Evolutionary conservation across 2,888 invertebrate species (phyloP), one percentile per base, ranked within the genome.

Genomic region (Chrysolina oricalcia): DNA sequence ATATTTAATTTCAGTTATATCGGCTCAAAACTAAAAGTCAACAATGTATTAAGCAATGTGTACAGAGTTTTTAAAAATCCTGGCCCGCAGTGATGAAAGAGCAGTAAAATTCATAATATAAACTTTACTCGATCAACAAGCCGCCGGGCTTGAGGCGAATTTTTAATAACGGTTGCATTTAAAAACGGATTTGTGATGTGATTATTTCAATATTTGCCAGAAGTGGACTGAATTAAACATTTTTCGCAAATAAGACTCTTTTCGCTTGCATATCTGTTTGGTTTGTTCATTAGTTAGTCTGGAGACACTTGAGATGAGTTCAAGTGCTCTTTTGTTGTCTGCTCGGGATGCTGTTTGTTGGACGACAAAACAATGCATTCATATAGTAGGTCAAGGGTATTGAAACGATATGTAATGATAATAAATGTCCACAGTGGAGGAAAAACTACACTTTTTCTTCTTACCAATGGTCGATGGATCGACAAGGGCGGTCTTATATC

Each of bases 91-190:
- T 85, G 83, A 86, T 86, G 86, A 85, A 86, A 87, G 84, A 85
- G 86, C 86, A 86, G 86, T 86, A 86, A 86, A 87, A 86, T 86
- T 87, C 87, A 86, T 87, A 87, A 87, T 87, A 86, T 85, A 86
- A 87, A 87, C 87, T 87, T 87, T 87, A 84, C 86, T 85, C 84
- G 83, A 86, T 86, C 87, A 87, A 87, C 86, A 87, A 66, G 83
- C 85, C 87, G 83, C 78, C 78, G 79, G 85, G 86, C 82, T 80
- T 70, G 76, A 72, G 82, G 83, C 83, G 83, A 82, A 85, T 85
- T 86, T 85, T 85, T 86, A 84, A 85, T 85, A 84, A 83, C 82
- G 76, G 81, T 82, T 83, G 81, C 82, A 83, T 81, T 83, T 81
- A 77, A 80, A 82, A 83, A 80, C 80, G 79, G 77, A 81, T 81